Base-by-base conservation (phyloP, 2,888 invertebrate species). In the Epicampocera succincta region DNA sequence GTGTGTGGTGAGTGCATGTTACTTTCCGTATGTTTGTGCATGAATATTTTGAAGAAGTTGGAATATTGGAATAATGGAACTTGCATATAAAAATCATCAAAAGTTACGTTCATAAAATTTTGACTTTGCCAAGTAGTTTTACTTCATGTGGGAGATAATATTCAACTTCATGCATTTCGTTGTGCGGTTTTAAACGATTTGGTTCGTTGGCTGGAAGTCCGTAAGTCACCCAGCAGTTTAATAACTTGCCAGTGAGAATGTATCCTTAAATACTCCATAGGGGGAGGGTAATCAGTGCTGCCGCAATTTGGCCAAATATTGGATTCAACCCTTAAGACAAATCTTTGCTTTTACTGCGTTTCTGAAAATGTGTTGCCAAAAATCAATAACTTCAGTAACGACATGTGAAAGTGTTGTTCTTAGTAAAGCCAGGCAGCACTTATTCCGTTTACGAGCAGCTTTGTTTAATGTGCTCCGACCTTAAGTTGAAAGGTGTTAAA, bases 401-500 rank as follows among this genome's bases (percentile, higher is more conserved):
- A 25, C 3, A 2, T 25, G 25, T 5, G 5, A 3, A 25, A 25
- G 5, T 25, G 5, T 5, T 5, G 5, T 5, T 25, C 25, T 2
- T 25, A 25, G 25, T 25, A 25, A 25, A 25, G 66, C 65, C 65
- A 50, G 66, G 72, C 65, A 50, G 33, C 66, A 33, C 21, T 15
- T 13, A 12, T 13, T 38, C 11, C 33, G 25, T 11, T 3, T 21
- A 48, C 48, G 17, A 4, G 60, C 13, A 13, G 40, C n/a, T 6
- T 46, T 8, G 25, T 40, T 4, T 42, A n/a, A 5, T 44, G 29
- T 46, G 46, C 33, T 19, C 25, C 13, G 15, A 48, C n/a, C 42
- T n/a, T 6, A 54, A 40, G 21, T 63, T 38, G 17, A 13, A 25
- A 66, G 54, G 44, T 74, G 42, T 61, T 71, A 72, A 72, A 75